These are phyloP conservation scores for Huso huso DNA, from an alignment of 2,797 vertebrate species.

Conservation along the genomic window DNA sequence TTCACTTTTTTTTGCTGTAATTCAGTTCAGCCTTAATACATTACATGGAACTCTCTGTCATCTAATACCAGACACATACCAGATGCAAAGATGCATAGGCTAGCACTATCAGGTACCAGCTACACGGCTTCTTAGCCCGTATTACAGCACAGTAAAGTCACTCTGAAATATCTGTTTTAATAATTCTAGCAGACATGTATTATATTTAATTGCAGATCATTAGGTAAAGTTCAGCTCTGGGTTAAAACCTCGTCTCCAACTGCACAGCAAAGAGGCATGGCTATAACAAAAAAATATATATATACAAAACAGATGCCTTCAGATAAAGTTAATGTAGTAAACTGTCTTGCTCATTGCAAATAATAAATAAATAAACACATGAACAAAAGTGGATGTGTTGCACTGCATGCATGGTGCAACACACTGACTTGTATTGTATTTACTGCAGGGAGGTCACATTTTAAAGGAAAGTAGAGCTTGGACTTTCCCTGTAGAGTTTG, in stretches of 20 bases:
- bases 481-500: no score
- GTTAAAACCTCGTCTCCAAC: conserved; percentile 32
- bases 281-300: conserved; percentile 40
- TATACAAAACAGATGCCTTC: conserved; percentile 11
- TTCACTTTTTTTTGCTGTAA: conserved; percentile 31
- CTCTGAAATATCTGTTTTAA: conserved; percentile 25
- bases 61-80: conserved; percentile 38
- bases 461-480: no score
- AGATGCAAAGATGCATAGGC: conserved; percentile 34
- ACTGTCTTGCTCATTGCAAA: no score
- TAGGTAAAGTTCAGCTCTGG: conserved; percentile 43
- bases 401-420: no score
- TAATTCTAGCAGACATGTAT: conserved; percentile 42
- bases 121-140: conserved; percentile 37
- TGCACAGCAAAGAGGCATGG: conserved; percentile 36
- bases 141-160: conserved; percentile 31
- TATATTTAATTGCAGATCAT: conserved; percentile 53
- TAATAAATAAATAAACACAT: no score
- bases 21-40: conserved; percentile 28
- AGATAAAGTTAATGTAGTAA: no score
- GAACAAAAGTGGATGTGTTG: no score
- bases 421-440: no score
- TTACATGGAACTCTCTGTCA: conserved; percentile 9
- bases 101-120: conserved; percentile 23
- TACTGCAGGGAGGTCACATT: no score